These are phyloP conservation scores for Temnothorax curvispinosus DNA, from an alignment of 1,140 invertebrate genomes.

Conservation along the genomic window DNA sequence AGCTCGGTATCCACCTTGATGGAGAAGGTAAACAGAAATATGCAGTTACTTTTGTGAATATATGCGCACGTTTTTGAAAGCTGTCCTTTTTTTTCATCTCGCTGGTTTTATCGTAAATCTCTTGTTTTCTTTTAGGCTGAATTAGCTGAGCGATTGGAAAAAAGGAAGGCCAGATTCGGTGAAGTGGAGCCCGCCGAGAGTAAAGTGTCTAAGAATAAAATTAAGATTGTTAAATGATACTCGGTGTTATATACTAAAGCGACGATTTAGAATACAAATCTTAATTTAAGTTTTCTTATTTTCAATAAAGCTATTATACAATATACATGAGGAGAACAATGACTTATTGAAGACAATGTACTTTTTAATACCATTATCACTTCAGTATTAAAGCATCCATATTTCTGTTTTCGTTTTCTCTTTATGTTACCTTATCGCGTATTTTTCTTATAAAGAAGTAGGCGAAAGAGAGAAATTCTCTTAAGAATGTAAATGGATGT, in stretches of 20 bases:
- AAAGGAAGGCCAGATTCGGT: constrained; percentile 90
- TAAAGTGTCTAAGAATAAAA: constrained; percentile 81
- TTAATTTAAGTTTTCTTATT: constrained; percentile 71
- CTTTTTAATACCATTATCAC: background rate
- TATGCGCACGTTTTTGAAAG: background rate
- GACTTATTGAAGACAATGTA: constrained; percentile 51
- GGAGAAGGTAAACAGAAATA: constrained; percentile 85
- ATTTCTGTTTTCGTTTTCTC: background rate
- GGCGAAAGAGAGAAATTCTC: background rate
- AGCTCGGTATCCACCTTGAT: constrained; percentile 89
- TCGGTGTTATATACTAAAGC: constrained; percentile 81
- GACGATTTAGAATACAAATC: constrained; percentile 75
- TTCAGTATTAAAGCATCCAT: constrained; percentile 8
- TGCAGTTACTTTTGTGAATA: background rate
- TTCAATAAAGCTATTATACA: constrained; percentile 57
- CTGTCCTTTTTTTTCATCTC: background rate
- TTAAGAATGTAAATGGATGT: background rate
- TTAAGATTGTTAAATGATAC: constrained; percentile 85
- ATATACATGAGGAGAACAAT: constrained; percentile 10
- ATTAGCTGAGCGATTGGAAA: constrained; percentile 89
- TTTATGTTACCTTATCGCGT: constrained; percentile 10
- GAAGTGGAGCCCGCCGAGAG: constrained; percentile 79
- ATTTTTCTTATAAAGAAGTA: constrained; percentile 23
- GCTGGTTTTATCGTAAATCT: background rate
- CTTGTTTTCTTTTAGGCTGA: constrained; percentile 81